Evolutionary conservation across 2,797 vertebrate genomes (phyloP).

Genomic region (Enteromius thamalakanensis): DNA sequence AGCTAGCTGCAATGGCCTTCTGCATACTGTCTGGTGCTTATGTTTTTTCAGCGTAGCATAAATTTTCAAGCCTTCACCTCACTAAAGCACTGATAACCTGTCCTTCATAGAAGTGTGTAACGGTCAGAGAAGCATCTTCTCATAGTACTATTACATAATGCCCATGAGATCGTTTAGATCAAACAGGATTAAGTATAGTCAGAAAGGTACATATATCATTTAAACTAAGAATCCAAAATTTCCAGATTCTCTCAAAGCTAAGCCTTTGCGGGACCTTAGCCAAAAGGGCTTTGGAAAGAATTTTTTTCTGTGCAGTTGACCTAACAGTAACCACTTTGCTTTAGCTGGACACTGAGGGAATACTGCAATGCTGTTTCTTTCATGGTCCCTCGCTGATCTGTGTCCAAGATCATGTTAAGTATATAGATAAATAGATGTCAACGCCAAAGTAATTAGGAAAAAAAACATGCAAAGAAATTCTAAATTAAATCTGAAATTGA

Average conservation of each 20-base stretch:
- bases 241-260: conserved; percentile 23
- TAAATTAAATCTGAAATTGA: neutral
- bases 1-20: neutral
- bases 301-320: conserved; percentile 22
- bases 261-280: neutral
- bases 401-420: neutral
- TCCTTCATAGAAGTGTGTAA: neutral
- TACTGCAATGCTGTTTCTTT: conserved; percentile 8
- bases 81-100: conserved; percentile 20
- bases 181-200: conserved; percentile 10
- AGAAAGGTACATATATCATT: conserved; percentile 34
- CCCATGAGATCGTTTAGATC: conserved; percentile 20
- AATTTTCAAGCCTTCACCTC: conserved; percentile 7
- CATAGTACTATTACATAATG: conserved; percentile 23
- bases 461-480: neutral
- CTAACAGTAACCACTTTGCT: conserved; percentile 19
- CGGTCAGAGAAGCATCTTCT: no score
- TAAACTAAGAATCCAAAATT: conserved; percentile 11
- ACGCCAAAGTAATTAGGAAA: neutral
- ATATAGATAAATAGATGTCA: conserved; percentile 5
- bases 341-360: neutral
- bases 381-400: neutral
- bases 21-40: neutral
- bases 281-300: conserved; percentile 29
- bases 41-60: conserved; percentile 15